Evolutionary conservation across 2,113 vertebrate species (phyloP), one percentile per base, ranked within the genome.

Genomic region (Vulpes ferrilata): DNA sequence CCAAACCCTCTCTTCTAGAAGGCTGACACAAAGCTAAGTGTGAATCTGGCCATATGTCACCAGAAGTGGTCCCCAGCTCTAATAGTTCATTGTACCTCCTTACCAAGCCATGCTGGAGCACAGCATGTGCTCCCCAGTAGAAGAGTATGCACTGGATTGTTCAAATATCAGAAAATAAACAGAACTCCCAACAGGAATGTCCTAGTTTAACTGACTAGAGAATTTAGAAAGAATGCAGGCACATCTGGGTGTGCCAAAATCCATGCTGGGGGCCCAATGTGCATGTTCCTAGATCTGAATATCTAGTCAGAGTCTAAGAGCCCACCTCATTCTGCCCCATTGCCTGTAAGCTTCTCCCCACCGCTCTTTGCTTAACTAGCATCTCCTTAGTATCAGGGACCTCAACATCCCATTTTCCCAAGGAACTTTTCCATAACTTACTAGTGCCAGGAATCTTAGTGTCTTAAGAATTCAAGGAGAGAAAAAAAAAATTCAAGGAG

Each of bases 1-100:
- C 59, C 74, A 92, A 96, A 97, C 97, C 89, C 84, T 96, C 87
- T 38, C 95, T 95, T 96, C 95, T 96, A 74, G 94, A 93, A 93
- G 25, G 59, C 60, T 60, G 67, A 93, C 84, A 97, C 91, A 90
- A 98, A 97, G 95, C 85, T 20, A 90, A 89, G 20, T n/a, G 83
- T 96, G 78, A 76, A 62, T 1, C 93, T 93, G 85, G 67, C 83
- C 0, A 43, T 76, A 91, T 92, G 67, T 27, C 93, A 95, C 23
- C 84, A 95, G 30, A 82, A 95, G 0, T 0, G 80, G 83, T 90
- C 97, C 95, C 38, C 60, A 94, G 65, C 38, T 98, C 95, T 89
- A 92, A 96, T 13, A 96, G 60, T 38, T 92, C 95, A 96, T 96
- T 94, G 5, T 60, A 95, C 87, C 78, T 97, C 87, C 93, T 96